A percentile compares a stretch with the other conserved stretches of the same genome.
phyloP scores from a whole-genome alignment of 2,888 invertebrate genomes.

The Eueremaeus valkanovi region DNA sequence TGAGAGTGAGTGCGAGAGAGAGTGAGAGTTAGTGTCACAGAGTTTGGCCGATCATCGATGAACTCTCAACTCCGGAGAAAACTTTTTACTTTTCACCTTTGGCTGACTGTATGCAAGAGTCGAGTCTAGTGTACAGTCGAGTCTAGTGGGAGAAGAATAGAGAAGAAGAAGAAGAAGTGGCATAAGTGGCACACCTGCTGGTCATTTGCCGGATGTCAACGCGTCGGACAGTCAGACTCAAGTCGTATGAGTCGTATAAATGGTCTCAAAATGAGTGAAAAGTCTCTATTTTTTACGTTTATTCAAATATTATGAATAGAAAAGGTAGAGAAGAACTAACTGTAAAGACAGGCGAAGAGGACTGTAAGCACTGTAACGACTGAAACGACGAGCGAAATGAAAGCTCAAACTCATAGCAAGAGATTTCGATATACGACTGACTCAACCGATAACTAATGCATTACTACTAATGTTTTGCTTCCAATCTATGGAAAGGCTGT shows the following conservation, averaged over 20 bases:
- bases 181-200: slow-evolving; percentile 5
- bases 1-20: too few species aligned
- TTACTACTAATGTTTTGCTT: neutral
- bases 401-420: neutral
- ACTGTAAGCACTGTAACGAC: neutral
- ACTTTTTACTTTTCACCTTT: neutral
- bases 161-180: neutral
- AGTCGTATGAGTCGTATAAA: neutral
- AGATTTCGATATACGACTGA: neutral
- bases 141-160: neutral
- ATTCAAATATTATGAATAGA: neutral
- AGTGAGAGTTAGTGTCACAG: too few species aligned
- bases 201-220: slow-evolving; percentile 23
- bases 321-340: slow-evolving; percentile 15
- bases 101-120: neutral
- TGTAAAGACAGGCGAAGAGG: neutral
- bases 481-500: neutral
- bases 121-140: neutral
- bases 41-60: too few species aligned
- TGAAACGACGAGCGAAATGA: neutral
- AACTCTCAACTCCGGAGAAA: neutral
- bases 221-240: slow-evolving; percentile 12
- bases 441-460: neutral
- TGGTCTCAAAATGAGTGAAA: neutral
- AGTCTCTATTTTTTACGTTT: neutral